Evolutionary conservation across 1,140 invertebrate genomes (phyloP), one percentile per base, ranked within the genome.

Genomic region (honey bee (Apis mellifera)): DNA sequence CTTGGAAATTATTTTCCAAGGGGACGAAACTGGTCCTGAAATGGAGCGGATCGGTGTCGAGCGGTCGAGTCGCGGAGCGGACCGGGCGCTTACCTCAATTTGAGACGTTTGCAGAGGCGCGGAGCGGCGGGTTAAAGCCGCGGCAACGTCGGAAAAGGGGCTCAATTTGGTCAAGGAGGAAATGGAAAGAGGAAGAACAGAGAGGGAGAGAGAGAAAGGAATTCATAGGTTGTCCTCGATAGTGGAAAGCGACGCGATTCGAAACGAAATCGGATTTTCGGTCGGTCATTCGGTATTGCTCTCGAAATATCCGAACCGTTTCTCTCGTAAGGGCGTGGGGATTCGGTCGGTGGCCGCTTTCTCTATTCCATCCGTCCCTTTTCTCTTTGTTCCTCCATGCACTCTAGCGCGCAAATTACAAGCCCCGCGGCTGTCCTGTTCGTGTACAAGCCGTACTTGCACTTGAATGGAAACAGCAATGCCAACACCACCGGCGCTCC

Each of bases 251-350:
- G 74, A 72, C 75, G 76, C 66, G 62, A 73, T 82, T 75, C 78
- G 82, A 80, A 42, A 86, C 86, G 78, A 84, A 88, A 87, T 88
- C 83, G 86, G 71, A 88, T 88, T 88, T 88, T 88, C 86, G 78
- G 78, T 66, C 69, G 76, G 77, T 82, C 84, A 79, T 72, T 86
- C 85, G 78, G 78, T 88, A 88, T 88, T 84, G 86, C 86, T 48
- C 70, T 81, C 64, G 78, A 87, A 87, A 86, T 75, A 79, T 74
- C 78, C 77, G 50, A 54, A n/a, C 26, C 74, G 48, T 55, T 55
- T 59, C 32, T 60, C 77, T 26, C 71, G 81, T 42, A 88, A 87
- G 86, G 84, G 86, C 69, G 77, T 66, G n/a, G 71, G 32, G 72
- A 83, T 87, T 88, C 85, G 85, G 86, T 84, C 87, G 73, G 32